These are phyloP conservation scores for Drosophila saltans DNA, from an alignment of 1,140 invertebrate genomes.

Conservation along the genomic window DNA sequence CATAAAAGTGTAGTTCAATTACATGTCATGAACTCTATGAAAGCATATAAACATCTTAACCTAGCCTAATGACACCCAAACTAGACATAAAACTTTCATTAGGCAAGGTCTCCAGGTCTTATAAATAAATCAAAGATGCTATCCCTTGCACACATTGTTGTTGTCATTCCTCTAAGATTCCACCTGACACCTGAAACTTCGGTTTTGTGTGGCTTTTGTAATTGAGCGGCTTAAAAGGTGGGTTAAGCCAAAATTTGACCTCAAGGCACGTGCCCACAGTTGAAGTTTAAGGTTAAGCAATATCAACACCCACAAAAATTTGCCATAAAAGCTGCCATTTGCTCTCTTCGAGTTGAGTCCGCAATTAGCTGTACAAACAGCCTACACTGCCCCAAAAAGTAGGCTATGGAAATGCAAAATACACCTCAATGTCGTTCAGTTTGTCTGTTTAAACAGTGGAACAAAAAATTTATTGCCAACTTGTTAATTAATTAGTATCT, in stretches of 20 bases:
- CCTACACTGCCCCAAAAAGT: neutral
- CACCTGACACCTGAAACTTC: neutral
- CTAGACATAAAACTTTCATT: constrained; percentile 19
- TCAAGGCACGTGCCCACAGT: constrained; percentile 5
- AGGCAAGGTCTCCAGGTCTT: constrained; percentile 4
- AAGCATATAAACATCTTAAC: constrained; percentile 15
- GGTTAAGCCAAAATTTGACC: constrained; percentile 8
- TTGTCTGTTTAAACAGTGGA: constrained; percentile 12
- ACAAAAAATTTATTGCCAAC: constrained; percentile 19
- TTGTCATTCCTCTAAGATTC: neutral
- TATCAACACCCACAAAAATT: constrained; percentile 13
- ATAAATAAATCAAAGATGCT: constrained; percentile 19
- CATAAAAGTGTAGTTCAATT: constrained; percentile 26
- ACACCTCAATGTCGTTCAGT: neutral
- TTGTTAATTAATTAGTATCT: constrained; percentile 35
- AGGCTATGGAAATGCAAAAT: constrained; percentile 15
- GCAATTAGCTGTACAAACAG: constrained; percentile 17
- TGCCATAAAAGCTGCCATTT: constrained; percentile 6
- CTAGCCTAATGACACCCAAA: constrained; percentile 18
- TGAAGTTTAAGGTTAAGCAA: constrained; percentile 10
- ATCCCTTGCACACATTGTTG: neutral
- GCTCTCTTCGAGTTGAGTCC: constrained; percentile 5
- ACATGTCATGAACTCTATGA: constrained; percentile 4
- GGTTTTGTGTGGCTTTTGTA: constrained; percentile 3
- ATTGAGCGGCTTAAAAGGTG: constrained; percentile 23